A percentile compares a stretch with the other conserved stretches of the same genome.
phyloP scores from a whole-genome alignment of 1,140 invertebrate genomes.

The Brachionus manjavacas region DNA sequence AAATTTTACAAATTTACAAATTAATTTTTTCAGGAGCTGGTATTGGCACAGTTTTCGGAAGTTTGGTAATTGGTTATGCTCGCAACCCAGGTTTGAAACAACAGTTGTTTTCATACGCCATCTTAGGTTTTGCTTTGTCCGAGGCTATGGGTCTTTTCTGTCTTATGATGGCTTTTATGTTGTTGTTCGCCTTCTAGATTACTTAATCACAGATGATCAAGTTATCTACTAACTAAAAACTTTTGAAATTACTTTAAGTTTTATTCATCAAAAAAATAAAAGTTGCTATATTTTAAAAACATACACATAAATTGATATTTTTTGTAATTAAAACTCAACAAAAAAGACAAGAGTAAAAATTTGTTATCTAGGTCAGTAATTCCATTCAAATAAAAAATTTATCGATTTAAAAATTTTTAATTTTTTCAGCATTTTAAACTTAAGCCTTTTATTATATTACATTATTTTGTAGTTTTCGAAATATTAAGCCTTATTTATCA shows the following conservation, averaged over 20 bases:
- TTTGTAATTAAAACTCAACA: too few relatives aligned
- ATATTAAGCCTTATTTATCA: too few relatives aligned
- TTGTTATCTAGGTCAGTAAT: too few relatives aligned
- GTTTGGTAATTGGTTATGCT: constrained; percentile 97
- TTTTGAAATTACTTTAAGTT: too few relatives aligned
- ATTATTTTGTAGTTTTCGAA: too few relatives aligned
- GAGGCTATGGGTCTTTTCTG: constrained; percentile 99
- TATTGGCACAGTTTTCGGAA: constrained; percentile 98
- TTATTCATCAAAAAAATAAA: neutral
- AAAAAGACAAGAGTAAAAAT: too few relatives aligned
- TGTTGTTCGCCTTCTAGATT: constrained; percentile 42
- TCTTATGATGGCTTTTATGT: constrained; percentile 99
- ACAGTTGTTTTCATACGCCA: constrained; percentile 97
- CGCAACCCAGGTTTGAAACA: constrained; percentile 94
- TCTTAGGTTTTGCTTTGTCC: constrained; percentile 96
- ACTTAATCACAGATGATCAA: neutral
- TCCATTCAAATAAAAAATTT: too few relatives aligned
- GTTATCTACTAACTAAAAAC: neutral
- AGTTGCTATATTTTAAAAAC: too few relatives aligned
- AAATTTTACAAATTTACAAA: neutral
- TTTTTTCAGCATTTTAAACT: too few relatives aligned
- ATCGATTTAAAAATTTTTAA: too few relatives aligned
- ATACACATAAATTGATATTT: too few relatives aligned
- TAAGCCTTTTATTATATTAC: too few relatives aligned
- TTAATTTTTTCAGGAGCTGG: constrained; percentile 73